These are phyloP conservation scores for Okapia johnstoni DNA, from an alignment of 2,113 vertebrate genomes.

Conservation along the genomic window DNA sequence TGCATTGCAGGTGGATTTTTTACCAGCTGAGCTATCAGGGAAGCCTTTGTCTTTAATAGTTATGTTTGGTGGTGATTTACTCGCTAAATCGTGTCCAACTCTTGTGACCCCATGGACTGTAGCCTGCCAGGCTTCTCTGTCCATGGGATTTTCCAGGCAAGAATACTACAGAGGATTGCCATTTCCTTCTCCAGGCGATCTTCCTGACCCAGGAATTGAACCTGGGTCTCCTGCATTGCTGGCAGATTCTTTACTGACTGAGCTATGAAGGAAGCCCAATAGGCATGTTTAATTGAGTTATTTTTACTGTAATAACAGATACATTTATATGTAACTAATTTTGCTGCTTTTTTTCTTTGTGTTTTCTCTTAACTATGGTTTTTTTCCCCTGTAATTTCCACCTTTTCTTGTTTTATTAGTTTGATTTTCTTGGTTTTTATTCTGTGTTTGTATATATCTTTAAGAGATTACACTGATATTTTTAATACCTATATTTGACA, in stretches of 20 bases:
- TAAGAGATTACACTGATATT: background rate
- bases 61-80: background rate
- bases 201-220: no score
- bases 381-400: background rate
- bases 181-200: no score
- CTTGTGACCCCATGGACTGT: background rate
- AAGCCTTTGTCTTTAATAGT: no score
- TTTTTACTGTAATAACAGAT: background rate
- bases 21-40: no score
- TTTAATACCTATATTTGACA: background rate
- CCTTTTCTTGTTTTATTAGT: background rate
- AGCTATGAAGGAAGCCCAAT: no score
- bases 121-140: background rate
- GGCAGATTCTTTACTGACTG: no score
- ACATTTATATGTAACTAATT: background rate
- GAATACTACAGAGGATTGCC: no score
- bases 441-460: background rate
- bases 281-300: background rate
- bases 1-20: no score
- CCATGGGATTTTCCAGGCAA: background rate
- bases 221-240: no score
- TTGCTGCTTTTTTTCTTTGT: background rate
- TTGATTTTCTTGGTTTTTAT: background rate
- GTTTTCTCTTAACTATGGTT: background rate
- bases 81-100: background rate